phyloP scores from a whole-genome alignment of 2,888 invertebrate species.

The Dasysyrphus albostriatus region DNA sequence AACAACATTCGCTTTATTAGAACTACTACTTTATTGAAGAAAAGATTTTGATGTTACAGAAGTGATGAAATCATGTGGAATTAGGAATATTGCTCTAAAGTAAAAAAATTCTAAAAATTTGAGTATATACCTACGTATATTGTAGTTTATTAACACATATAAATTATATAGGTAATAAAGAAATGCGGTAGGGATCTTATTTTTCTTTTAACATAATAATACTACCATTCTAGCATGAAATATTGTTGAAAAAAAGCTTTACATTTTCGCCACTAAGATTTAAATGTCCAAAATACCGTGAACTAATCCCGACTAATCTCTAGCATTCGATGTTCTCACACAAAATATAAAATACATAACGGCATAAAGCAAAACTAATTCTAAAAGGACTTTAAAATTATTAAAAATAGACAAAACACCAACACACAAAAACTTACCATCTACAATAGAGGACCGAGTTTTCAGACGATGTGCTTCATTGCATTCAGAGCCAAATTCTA shows the following conservation, averaged over 20 bases:
- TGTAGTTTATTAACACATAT: no score
- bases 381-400: background rate
- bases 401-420: constrained; percentile 3
- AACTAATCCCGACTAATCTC: background rate
- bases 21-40: no score
- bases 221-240: background rate
- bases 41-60: no score
- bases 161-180: no score
- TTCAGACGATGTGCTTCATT: constrained; percentile 84
- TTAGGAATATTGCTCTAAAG: background rate
- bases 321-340: background rate
- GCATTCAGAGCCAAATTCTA: constrained; percentile 88
- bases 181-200: background rate
- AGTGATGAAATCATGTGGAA: no score
- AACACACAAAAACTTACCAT: constrained; percentile 77
- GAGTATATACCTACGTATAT: no score
- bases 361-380: background rate
- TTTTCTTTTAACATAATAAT: background rate
- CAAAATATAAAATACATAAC: background rate
- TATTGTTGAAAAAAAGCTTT: background rate
- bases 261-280: background rate
- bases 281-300: background rate
- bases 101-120: background rate
- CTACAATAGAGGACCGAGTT: constrained; percentile 71
- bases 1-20: no score